These are phyloP conservation scores for Glyphotaelius pellucidus DNA, from an alignment of 2,888 invertebrate genomes.

Conservation along the genomic window DNA sequence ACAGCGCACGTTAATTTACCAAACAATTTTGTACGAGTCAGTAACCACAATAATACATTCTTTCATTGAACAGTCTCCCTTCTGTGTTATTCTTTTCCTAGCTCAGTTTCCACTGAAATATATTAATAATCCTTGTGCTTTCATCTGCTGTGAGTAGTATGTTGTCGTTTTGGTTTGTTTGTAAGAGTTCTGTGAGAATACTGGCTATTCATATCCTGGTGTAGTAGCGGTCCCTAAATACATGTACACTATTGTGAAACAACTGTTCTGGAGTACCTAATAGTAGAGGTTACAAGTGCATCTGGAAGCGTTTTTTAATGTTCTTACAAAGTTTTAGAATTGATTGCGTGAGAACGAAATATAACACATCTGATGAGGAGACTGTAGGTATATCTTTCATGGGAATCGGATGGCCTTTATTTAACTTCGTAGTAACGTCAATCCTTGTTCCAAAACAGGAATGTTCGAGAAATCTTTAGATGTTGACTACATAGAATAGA, in stretches of 20 bases:
- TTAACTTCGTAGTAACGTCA: background rate
- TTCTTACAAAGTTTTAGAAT: background rate
- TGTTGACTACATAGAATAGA: no score
- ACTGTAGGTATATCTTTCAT: background rate
- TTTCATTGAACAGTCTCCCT: background rate
- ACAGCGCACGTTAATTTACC: background rate
- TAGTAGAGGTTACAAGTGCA: background rate
- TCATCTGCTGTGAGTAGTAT: background rate
- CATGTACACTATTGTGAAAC: background rate
- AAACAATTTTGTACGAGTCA: background rate
- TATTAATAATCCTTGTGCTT: background rate
- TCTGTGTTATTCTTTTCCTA: background rate
- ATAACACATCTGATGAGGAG: background rate
- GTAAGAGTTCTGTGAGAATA: slow-evolving; percentile 15
- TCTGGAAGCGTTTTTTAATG: background rate
- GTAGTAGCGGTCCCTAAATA: background rate
- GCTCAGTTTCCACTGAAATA: background rate
- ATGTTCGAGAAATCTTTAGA: no score
- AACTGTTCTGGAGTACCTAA: background rate
- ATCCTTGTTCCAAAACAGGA: background rate
- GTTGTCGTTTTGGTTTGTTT: slow-evolving; percentile 7
- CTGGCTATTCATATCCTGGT: slow-evolving; percentile 19
- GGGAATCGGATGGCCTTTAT: background rate
- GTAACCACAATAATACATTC: background rate
- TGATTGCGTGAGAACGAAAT: background rate